Evolutionary conservation across 2,888 invertebrate genomes (phyloP).

Genomic region (Ligdia adustata): DNA sequence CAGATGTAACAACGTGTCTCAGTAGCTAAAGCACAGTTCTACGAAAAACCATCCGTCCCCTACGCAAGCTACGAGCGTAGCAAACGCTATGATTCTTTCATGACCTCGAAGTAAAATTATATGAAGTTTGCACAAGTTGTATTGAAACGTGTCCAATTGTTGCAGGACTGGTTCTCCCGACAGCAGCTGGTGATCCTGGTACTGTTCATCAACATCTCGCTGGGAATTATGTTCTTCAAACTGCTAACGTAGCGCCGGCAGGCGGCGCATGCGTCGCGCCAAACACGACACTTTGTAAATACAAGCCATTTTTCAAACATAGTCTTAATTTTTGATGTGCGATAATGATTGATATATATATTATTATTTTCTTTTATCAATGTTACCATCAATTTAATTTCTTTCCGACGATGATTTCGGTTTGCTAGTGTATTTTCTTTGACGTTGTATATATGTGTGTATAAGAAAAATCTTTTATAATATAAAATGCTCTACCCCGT

Average conservation of each 20-base stretch:
- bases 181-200: slow-evolving; percentile 97
- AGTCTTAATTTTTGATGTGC: slow-evolving; percentile 61
- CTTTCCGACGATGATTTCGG: slow-evolving; percentile 67
- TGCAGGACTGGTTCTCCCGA: slow-evolving; percentile 97
- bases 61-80: background rate
- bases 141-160: slow-evolving; percentile 18
- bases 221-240: slow-evolving; percentile 98
- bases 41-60: background rate
- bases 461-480: slow-evolving; percentile 54
- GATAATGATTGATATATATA: slow-evolving; percentile 55
- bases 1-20: too few relatives aligned
- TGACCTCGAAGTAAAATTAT: background rate
- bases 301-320: slow-evolving; percentile 62
- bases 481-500: slow-evolving; percentile 55
- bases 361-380: slow-evolving; percentile 45
- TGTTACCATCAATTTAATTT: slow-evolving; percentile 38
- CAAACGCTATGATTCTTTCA: too few relatives aligned
- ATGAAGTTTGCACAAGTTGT: background rate
- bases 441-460: slow-evolving; percentile 74
- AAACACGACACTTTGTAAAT: slow-evolving; percentile 63
- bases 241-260: slow-evolving; percentile 95
- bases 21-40: background rate
- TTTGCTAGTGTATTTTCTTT: slow-evolving; percentile 75
- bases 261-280: slow-evolving; percentile 63
- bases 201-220: slow-evolving; percentile 95